A percentile compares a stretch with the other conserved stretches of the same genome.
Conservation (phyloP, 2,797 vertebrate species). For the Adelosebastes latens region DNA sequence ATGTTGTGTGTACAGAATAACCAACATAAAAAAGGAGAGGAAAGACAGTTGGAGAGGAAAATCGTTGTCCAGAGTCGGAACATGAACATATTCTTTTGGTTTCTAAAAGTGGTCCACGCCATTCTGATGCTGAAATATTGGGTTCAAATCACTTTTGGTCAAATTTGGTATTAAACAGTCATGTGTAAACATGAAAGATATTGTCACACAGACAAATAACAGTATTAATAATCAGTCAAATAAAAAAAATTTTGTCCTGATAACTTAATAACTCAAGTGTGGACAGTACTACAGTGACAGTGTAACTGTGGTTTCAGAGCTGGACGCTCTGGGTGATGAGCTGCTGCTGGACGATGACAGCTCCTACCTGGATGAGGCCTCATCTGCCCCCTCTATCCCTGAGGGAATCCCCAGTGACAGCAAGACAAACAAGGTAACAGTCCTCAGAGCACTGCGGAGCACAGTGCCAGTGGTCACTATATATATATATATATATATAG, state of each 20-base stretch:
- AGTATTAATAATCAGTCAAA: not conserved
- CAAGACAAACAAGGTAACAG: conserved; percentile 92
- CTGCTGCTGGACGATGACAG: conserved; percentile 95
- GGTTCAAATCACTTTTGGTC: not conserved
- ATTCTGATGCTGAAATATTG: not conserved
- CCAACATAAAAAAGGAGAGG: too few species aligned
- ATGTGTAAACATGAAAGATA: not conserved
- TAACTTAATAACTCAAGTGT: not conserved
- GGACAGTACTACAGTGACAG: not conserved
- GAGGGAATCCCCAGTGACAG: conserved; percentile 93
- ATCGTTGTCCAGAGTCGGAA: not conserved
- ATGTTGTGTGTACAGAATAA: too few species aligned
- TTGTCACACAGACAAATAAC: not conserved
- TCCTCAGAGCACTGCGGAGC: not conserved
- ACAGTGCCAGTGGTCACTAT: not conserved
- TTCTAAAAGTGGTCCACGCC: not conserved
- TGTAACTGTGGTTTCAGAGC: conserved; percentile 81
- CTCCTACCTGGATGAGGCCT: conserved; percentile 95
- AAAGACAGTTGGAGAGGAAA: not conserved
- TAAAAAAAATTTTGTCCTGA: too few species aligned
- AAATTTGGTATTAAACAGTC: not conserved
- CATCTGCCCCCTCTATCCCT: conserved; percentile 93
- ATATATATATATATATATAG: too few species aligned
- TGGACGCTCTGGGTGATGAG: conserved; percentile 97
- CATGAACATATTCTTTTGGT: not conserved